Evolutionary conservation across 2,113 vertebrate species (phyloP), one percentile per base, ranked within the genome.

Genomic region (Stigmatopora argus): DNA sequence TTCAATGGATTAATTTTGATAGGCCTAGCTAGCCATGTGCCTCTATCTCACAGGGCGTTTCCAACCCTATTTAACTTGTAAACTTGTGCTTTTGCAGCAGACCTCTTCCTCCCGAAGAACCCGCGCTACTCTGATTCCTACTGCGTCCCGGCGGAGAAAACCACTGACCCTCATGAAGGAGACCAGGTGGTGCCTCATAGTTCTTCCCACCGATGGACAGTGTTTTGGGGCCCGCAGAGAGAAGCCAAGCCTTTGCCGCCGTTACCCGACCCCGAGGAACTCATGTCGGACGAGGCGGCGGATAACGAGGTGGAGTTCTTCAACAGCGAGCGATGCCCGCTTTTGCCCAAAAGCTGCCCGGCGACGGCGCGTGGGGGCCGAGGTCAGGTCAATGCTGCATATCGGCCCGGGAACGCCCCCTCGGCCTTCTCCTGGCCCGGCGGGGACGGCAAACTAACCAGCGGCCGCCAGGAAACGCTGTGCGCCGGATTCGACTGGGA

Each of bases 241-340:
- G 90, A 91, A 66, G 86, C 90, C 26, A 91, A 95, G 78, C 97
- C 97, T 0, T 90, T 99, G 0, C 96, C 96, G 0, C 95, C 96
- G 0, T 88, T 94, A 57, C 97, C 96, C 0, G 80, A 93, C 74
- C 87, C 91, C 0, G 89, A 85, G 64, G 92, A 90, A 75, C 65
- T 86, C 9, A 75, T 47, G 71, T 83, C 85, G 12, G 91, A 92
- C 64, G 95, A 98, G 45, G 94, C 93, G 0, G 90, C 89, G 0
- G 97, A 98, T 70, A 92, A 81, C 7, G 97, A 99, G 75, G 96
- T 98, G 0, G 95, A 98, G 67, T 96, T 94, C 76, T 89, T 98
- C 38, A 96, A 93, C 17, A 94, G 92, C 71, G 97, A 94, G 5
- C 92, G 91, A 55, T 79, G 62, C 9, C 83, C 80, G 9, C 89